Conservation (phyloP, 2,888 invertebrate species). For the Dichetophora obliterata region DNA sequence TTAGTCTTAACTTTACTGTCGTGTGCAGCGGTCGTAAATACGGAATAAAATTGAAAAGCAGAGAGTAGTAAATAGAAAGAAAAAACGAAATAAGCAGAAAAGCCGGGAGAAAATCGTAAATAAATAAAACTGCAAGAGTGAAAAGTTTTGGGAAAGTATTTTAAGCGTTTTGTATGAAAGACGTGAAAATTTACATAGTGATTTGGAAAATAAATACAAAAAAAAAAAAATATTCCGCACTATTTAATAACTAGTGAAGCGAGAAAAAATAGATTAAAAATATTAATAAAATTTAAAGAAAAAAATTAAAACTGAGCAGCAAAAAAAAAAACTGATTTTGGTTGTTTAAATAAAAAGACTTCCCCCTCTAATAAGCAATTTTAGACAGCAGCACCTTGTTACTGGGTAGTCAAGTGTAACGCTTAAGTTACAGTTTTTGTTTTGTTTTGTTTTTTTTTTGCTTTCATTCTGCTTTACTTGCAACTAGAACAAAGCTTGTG, state of each 20-base stretch:
- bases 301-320: not conserved
- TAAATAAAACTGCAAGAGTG: constrained; percentile 18
- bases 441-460: too few relatives aligned
- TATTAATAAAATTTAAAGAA: not conserved
- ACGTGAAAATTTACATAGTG: constrained; percentile 16
- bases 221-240: not conserved
- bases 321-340: too few relatives aligned
- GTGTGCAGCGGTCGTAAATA: constrained; percentile 59
- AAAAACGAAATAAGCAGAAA: constrained; percentile 12
- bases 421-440: constrained; percentile 27
- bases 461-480: not conserved
- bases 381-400: not conserved
- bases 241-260: not conserved
- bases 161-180: not conserved
- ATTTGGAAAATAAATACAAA: not conserved
- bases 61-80: not conserved
- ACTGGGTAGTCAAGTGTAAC: constrained; percentile 27
- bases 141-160: constrained; percentile 1
- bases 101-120: constrained; percentile 24
- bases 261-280: not conserved
- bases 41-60: constrained; percentile 41
- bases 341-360: too few relatives aligned
- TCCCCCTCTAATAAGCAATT: not conserved
- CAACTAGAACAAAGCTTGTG: constrained; percentile 6
- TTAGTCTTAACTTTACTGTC: constrained; percentile 53